Conservation (phyloP, 2,888 invertebrate genomes). For the Pollenia labialis region DNA sequence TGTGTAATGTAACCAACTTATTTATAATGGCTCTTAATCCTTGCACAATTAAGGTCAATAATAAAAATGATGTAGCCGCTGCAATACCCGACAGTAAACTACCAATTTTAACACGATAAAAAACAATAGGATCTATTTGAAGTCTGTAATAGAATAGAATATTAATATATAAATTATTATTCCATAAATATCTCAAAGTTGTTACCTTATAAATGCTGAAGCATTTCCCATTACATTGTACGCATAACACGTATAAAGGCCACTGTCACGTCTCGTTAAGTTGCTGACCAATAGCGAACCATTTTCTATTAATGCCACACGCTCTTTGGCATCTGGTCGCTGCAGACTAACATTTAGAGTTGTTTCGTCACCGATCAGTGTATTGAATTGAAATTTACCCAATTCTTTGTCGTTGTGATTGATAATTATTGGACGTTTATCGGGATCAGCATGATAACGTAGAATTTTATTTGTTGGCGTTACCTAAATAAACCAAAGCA, state of each 20-base stretch:
- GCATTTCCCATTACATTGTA: constrained; percentile 92
- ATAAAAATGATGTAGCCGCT: constrained; percentile 91
- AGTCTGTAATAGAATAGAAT: constrained; percentile 84
- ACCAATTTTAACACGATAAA: constrained; percentile 92
- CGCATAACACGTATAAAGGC: constrained; percentile 93
- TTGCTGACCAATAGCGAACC: constrained; percentile 91
- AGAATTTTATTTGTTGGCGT: constrained; percentile 90
- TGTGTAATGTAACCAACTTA: constrained; percentile 85
- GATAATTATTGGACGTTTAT: constrained; percentile 81
- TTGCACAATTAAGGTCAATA: constrained; percentile 91
- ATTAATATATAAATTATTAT: not conserved
- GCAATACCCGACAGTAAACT: constrained; percentile 93
- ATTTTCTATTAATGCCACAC: constrained; percentile 87
- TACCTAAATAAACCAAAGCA: constrained; percentile 80
- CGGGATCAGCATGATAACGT: constrained; percentile 91
- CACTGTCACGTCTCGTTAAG: constrained; percentile 91
- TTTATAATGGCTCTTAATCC: constrained; percentile 88
- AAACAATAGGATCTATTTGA: constrained; percentile 93
- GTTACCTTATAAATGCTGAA: constrained; percentile 87
- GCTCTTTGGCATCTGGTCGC: constrained; percentile 75
- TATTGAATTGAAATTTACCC: constrained; percentile 80
- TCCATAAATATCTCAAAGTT: constrained; percentile 61
- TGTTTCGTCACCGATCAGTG: constrained; percentile 78
- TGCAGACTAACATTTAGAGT: constrained; percentile 77
- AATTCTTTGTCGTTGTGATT: constrained; percentile 80